These are phyloP conservation scores for Brachionus plicatilis DNA, from an alignment of 1,140 invertebrate genomes.

Conservation along the genomic window DNA sequence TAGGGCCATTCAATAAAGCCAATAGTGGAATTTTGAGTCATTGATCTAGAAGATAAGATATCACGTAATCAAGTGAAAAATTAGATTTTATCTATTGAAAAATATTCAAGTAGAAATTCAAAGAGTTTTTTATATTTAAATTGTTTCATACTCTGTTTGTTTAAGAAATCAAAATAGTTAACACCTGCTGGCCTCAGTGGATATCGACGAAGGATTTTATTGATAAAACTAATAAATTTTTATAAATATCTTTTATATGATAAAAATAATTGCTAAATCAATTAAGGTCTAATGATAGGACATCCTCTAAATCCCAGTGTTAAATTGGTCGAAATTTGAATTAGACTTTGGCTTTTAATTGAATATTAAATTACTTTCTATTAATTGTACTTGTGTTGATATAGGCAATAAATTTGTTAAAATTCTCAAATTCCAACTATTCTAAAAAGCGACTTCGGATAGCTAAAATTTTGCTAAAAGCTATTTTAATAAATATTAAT, in stretches of 20 bases:
- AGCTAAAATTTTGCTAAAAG: neutral
- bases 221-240: neutral
- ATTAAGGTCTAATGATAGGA: neutral
- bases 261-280: neutral
- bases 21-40: neutral
- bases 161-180: neutral
- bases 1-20: neutral
- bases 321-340: neutral
- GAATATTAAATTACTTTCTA: neutral
- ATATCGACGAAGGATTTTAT: neutral
- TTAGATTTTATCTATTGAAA: conserved; percentile 25
- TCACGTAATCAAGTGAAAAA: conserved; percentile 26
- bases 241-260: neutral
- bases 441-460: neutral
- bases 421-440: neutral
- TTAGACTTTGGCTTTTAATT: neutral
- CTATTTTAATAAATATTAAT: neutral
- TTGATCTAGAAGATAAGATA: conserved; percentile 24
- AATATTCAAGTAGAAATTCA: conserved; percentile 1
- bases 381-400: neutral
- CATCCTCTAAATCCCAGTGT: neutral
- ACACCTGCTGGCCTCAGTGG: conserved; percentile 6
- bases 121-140: neutral
- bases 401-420: neutral
- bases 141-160: neutral